These are phyloP conservation scores for Drosophila putrida DNA, from an alignment of 2,888 invertebrate genomes.

Conservation along the genomic window DNA sequence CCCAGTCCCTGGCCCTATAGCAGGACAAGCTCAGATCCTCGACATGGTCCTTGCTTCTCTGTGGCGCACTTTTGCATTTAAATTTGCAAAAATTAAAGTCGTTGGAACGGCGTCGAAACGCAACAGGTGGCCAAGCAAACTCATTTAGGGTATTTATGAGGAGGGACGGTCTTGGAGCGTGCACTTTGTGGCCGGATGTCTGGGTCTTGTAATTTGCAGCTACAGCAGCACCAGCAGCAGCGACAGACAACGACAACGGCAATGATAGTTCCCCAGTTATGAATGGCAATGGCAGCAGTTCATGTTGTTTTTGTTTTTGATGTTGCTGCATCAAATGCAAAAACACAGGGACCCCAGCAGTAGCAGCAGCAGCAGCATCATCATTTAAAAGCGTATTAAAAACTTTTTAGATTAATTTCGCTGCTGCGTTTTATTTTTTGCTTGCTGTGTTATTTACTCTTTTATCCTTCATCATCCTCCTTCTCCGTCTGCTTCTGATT, in stretches of 20 bases:
- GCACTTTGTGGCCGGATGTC: conserved; percentile 63
- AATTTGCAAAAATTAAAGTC: conserved; percentile 80
- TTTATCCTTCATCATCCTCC: conserved; percentile 29
- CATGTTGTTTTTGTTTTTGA: conserved; percentile 25
- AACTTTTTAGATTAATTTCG: conserved; percentile 84
- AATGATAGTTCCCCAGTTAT: conserved; percentile 66
- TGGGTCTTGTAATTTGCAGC: conserved; percentile 75
- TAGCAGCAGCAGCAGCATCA: conserved; percentile 55
- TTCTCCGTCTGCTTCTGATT: conserved; percentile 14
- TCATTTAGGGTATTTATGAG: conserved; percentile 59
- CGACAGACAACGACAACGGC: conserved; percentile 65
- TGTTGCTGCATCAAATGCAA: conserved; percentile 23
- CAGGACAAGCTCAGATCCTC: not conserved
- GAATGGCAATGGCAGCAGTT: conserved; percentile 52
- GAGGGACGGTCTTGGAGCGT: conserved; percentile 10
- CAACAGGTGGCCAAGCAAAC: conserved; percentile 74
- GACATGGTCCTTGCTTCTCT: conserved; percentile 15
- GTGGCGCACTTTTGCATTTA: conserved; percentile 56
- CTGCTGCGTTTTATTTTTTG: conserved; percentile 59
- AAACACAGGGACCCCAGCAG: conserved; percentile 49
- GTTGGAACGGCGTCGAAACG: conserved; percentile 20
- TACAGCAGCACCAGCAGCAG: conserved; percentile 26
- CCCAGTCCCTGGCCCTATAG: not conserved
- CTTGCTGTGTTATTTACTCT: conserved; percentile 61
- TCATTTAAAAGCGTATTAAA: conserved; percentile 85